Base-by-base conservation (phyloP, 1,140 invertebrate species). In the Lethocerus indicus region DNA sequence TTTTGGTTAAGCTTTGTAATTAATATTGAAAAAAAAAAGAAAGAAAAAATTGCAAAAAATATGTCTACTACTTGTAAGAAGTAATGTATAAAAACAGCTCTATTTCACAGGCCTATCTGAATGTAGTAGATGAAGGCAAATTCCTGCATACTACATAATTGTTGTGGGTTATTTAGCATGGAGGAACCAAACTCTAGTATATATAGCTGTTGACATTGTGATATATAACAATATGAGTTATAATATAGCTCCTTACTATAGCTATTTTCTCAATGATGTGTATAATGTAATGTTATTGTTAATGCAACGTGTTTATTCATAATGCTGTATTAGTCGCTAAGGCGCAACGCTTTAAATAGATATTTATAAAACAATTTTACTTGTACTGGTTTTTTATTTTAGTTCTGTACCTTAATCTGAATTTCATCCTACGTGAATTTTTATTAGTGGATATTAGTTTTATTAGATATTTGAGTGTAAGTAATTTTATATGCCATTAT, bases 301-400 rank as follows among this genome's bases (percentile, higher is more conserved):
- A 48, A 48, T 36, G 27, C 24, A 48, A n/a, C n/a, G n/a, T 48
- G 47, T 48, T 26, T 48, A 48, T 37, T 3, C n/a, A 24, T 20
- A 48, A 37, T 48, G 47, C 47, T 48, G 35, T 47, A 48, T 39
- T 48, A 48, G 47, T 48, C 29, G 47, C 47, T 48, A 48, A 36
- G 29, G 47, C 35, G 35, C 37, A 20, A 48, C 40, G 47, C 47
- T 48, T 48, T 21, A 29, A 48, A 37, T 48, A 48, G 47, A 48
- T 29, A 48, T 48, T 48, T 27, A 48, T 48, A 39, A 20, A 39
- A 39, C 12, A 48, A 14, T 39, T 37, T 29, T 20, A 25, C 20
- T 16, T 18, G 14, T 47, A 36, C 2, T 44, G 9, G 20, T 44
- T 27, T 44, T 44, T 44, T 27, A 44, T 13, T 44, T 18, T 20